Percentiles rank a stretch among this genome's conserved stretches.
phyloP scores from a whole-genome alignment of 2,888 invertebrate genomes.

The Criorhina ranunculi region DNA sequence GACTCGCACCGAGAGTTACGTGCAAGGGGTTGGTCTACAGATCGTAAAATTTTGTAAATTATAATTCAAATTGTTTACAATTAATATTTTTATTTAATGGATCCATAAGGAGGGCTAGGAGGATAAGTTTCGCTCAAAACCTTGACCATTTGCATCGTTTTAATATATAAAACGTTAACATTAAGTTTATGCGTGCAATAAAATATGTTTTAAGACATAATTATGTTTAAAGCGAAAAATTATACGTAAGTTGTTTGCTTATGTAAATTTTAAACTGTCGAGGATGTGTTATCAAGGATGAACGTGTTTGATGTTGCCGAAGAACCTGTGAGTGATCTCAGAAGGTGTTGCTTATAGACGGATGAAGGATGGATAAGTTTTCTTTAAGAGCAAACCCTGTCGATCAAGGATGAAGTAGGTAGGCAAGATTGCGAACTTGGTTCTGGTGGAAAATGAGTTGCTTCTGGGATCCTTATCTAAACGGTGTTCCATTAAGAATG shows the following conservation, averaged over 20 bases:
- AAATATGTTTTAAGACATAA: not conserved
- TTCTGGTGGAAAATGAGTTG: too few species aligned
- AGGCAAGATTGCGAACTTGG: too few species aligned
- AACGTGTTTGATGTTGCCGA: too few species aligned
- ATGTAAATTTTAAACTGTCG: not conserved
- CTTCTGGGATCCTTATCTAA: too few species aligned
- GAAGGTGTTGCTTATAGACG: too few species aligned
- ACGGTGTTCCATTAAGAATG: too few species aligned
- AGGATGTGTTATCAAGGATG: too few species aligned
- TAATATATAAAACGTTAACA: too few species aligned
- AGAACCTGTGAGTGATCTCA: too few species aligned
- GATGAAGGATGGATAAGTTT: too few species aligned
- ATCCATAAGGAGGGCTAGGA: slow-evolving; percentile 7
- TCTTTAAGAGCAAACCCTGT: too few species aligned
- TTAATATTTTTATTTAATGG: slow-evolving; percentile 17
- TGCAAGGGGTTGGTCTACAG: slow-evolving; percentile 10
- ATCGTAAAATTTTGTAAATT: slow-evolving; percentile 9
- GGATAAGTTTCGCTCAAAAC: slow-evolving; percentile 10
- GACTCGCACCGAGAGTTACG: not conserved
- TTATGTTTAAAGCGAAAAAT: not conserved
- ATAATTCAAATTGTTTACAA: slow-evolving; percentile 1
- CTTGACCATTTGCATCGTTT: slow-evolving; percentile 3
- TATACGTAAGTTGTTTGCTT: not conserved
- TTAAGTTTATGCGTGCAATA: not conserved
- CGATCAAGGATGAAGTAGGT: too few species aligned